These are phyloP conservation scores for Malacosoma neustria DNA, from an alignment of 2,888 invertebrate species.

Conservation along the genomic window DNA sequence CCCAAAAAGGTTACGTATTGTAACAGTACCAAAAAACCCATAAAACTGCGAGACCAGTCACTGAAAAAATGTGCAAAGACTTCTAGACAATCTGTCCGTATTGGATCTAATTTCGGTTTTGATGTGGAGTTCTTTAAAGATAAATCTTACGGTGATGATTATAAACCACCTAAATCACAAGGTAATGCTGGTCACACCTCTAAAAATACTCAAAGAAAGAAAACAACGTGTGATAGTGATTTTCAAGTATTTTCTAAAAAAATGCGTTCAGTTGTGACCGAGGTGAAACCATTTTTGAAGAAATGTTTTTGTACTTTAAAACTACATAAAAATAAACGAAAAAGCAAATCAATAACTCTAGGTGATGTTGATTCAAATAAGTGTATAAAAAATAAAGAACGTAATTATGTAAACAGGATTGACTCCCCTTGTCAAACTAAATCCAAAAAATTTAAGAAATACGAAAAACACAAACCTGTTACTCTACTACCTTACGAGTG, in stretches of 20 bases:
- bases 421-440: no score
- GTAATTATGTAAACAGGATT: no score
- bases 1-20: background rate
- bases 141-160: background rate
- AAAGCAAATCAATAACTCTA: no score
- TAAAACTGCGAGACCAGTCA: background rate
- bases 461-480: no score
- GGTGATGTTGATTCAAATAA: no score
- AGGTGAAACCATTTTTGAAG: constrained; percentile 17
- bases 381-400: no score
- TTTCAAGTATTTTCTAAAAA: constrained; percentile 8
- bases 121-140: constrained; percentile 19
- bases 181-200: no score
- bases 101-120: constrained; percentile 20
- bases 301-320: constrained; percentile 23
- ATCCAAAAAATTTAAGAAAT: no score
- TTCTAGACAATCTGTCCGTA: constrained; percentile 6
- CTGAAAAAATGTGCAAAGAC: background rate
- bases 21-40: background rate
- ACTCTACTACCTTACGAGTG: constrained; percentile 18
- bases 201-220: background rate
- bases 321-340: constrained; percentile 8
- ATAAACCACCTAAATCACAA: background rate
- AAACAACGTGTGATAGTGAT: constrained; percentile 1
- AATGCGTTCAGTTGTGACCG: constrained; percentile 11